A percentile compares a stretch with the other conserved stretches of the same genome.
phyloP scores from a whole-genome alignment of 2,888 invertebrate species.

The Acrobasis repandana region DNA sequence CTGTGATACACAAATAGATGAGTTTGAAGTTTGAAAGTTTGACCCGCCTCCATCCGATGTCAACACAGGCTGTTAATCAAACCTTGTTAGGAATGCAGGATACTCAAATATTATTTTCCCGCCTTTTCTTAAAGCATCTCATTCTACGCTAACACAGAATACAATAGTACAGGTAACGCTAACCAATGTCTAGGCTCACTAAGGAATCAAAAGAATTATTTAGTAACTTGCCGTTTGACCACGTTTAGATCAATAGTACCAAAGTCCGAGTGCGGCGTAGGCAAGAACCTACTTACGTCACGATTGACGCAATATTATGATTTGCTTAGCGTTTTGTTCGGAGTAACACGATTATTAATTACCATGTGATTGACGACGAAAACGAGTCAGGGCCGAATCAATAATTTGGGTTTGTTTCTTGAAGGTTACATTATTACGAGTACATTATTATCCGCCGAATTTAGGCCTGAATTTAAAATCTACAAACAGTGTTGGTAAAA shows the following conservation, averaged over 20 bases:
- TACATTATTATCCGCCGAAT: neutral
- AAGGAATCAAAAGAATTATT: too few relatives aligned
- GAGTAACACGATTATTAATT: neutral
- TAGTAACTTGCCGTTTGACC: neutral
- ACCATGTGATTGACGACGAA: neutral
- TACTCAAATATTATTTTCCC: too few relatives aligned
- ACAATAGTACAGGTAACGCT: too few relatives aligned
- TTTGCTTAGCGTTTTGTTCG: neutral
- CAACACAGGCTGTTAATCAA: too few relatives aligned
- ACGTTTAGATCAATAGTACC: neutral
- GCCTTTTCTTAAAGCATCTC: too few relatives aligned
- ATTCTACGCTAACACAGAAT: too few relatives aligned
- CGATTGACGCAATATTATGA: neutral
- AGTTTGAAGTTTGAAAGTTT: too few relatives aligned
- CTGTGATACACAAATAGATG: too few relatives aligned
- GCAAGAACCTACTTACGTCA: neutral
- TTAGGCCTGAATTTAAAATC: neutral
- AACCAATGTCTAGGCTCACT: too few relatives aligned
- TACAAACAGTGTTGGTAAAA: too few relatives aligned
- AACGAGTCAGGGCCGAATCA: neutral
- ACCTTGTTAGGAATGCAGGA: too few relatives aligned
- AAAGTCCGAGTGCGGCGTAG: neutral
- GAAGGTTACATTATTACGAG: neutral
- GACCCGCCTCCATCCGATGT: too few relatives aligned
- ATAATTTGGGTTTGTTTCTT: neutral